Evolutionary conservation across 2,113 vertebrate genomes (phyloP), one percentile per base, ranked within the genome.

Genomic region (Phyllostomus discolor): DNA sequence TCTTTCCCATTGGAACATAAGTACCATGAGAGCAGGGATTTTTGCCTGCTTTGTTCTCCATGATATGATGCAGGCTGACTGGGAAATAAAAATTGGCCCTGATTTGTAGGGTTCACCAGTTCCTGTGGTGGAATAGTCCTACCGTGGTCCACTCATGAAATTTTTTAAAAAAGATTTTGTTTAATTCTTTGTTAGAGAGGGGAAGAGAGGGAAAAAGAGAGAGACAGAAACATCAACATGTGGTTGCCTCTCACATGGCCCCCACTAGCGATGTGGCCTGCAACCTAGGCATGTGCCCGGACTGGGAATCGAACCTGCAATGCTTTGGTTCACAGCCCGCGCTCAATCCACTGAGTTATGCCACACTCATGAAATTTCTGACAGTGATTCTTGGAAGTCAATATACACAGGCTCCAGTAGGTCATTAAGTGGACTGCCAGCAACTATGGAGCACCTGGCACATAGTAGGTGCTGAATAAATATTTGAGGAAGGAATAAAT

Each of bases 71-170:
- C 20, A n/a, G 5, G 20, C 38, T 80, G 20, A 17, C 38, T 20
- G n/a, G 52, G 20, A 88, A 79, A 28, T 20, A 87, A 50, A 59
- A 80, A 50, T n/a, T 43, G 70, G 35, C 54, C 54, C 52, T n/a
- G 20, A 26, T 46, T 46, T 70, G 11, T 9, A 59, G 62, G 24
- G 24, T 31, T 59, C 38, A 17, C 38, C 31, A 5, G 9, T 48
- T 9, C 64, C 26, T 12, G 19, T 19, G 46, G 46, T 76, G 2
- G 33, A 52, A 31, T 57, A 70, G 70, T 11, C 67, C 66, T 41
- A 26, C n/a, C 14, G 0, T 0, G 33, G 38, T 10, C 48, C 38
- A 7, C 38, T 12, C 64, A 12, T 3, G n/a, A 41, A 20, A 43
- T 66, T 67, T 48, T 41, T 41, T 41, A 3, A 41, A 41, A 41